A percentile compares a stretch with the other conserved stretches of the same genome.
phyloP scores from a whole-genome alignment of 2,797 vertebrate species.

The Phoebastria nigripes region DNA sequence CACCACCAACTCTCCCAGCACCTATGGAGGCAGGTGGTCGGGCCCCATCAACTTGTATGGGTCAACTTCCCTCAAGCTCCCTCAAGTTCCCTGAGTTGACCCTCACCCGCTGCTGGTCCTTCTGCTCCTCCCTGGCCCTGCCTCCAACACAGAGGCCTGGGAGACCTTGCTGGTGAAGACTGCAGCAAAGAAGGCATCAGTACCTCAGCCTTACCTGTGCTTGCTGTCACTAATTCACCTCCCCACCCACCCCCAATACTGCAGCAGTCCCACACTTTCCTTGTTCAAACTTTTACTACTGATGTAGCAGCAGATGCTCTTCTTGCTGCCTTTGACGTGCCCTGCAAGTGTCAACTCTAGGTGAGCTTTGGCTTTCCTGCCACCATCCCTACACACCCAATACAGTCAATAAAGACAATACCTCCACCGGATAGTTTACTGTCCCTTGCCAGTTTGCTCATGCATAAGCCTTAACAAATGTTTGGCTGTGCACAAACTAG shows the following conservation, averaged over 20 bases:
- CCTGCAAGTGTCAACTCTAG: background rate
- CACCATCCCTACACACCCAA: background rate
- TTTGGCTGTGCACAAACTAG: background rate
- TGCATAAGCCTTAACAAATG: background rate
- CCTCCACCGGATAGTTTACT: background rate
- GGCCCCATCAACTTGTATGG: accelerated
- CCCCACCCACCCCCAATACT: background rate
- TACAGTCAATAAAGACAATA: background rate
- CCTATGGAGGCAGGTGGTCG: background rate
- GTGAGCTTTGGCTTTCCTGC: background rate
- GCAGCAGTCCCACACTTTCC: background rate
- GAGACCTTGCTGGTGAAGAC: background rate
- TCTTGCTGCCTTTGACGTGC: background rate
- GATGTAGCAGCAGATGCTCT: background rate
- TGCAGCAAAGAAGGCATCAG: background rate
- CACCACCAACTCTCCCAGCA: background rate
- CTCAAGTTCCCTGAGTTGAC: background rate
- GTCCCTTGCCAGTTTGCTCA: background rate
- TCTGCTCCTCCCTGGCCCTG: background rate
- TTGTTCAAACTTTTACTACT: background rate
- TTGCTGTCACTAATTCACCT: background rate
- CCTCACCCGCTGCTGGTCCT: background rate
- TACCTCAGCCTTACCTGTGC: background rate
- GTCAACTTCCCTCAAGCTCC: background rate
- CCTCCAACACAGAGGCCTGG: background rate